Conservation (phyloP, 2,113 vertebrate species). For the Ophthalmolycus amberensis region DNA sequence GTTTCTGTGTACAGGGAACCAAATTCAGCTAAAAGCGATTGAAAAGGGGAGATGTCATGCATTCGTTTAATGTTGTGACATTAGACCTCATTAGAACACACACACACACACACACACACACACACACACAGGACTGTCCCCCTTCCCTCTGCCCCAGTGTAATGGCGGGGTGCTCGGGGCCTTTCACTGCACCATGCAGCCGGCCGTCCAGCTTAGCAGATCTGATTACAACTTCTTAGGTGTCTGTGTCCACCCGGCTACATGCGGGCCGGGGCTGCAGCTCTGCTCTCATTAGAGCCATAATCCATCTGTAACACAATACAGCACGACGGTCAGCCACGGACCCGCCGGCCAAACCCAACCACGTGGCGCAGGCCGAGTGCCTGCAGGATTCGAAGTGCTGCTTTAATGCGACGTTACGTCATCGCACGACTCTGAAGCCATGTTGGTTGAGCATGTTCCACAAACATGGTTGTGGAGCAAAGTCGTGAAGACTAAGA, state of each 20-base stretch:
- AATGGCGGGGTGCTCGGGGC: slow-evolving; percentile 30
- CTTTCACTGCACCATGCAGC: slow-evolving; percentile 48
- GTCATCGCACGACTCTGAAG: slow-evolving; percentile 12
- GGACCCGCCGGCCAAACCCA: background rate
- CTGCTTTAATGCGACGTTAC: slow-evolving; percentile 35
- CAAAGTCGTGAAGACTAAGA: background rate
- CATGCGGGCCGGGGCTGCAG: slow-evolving; percentile 42
- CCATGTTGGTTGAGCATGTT: background rate
- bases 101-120: slow-evolving; percentile 11
- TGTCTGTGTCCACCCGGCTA: slow-evolving; percentile 53
- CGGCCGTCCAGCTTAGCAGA: slow-evolving; percentile 64
- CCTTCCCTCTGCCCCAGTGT: slow-evolving; percentile 20
- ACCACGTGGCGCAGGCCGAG: slow-evolving; percentile 26
- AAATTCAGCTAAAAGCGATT: background rate
- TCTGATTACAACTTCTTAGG: slow-evolving; percentile 76
- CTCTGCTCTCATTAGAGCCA: slow-evolving; percentile 59
- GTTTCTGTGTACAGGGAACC: background rate
- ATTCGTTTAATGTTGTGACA: slow-evolving; percentile 2
- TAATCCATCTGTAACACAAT: slow-evolving; percentile 71
- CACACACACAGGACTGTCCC: slow-evolving; percentile 5
- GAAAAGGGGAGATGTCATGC: background rate
- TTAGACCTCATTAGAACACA: slow-evolving; percentile 10
- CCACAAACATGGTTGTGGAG: background rate
- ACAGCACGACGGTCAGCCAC: slow-evolving; percentile 31
- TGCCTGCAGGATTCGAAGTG: slow-evolving; percentile 30